A percentile compares a stretch with the other conserved stretches of the same genome.
phyloP scores from a whole-genome alignment of 2,888 invertebrate genomes.

The Harpalus rufipes region DNA sequence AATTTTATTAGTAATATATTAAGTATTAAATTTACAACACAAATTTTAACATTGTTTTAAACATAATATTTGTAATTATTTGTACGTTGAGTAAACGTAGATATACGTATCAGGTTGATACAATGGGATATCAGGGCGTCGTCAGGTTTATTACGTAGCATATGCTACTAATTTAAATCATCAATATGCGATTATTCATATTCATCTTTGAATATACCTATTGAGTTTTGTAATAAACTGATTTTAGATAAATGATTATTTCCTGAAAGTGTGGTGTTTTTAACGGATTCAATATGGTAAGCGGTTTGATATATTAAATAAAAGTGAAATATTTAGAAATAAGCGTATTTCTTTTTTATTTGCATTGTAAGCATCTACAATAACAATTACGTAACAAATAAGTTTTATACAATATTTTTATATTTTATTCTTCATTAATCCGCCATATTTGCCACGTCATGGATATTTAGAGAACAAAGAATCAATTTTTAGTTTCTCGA shows the following conservation, averaged over 20 bases:
- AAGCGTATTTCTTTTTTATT: slow-evolving; percentile 38
- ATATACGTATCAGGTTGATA: slow-evolving; percentile 60
- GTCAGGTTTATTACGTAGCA: slow-evolving; percentile 30
- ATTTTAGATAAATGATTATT: slow-evolving; percentile 64
- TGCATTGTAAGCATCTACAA: slow-evolving; percentile 12
- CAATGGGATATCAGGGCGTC: slow-evolving; percentile 66
- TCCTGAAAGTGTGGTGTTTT: slow-evolving; percentile 62
- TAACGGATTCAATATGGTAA: slow-evolving; percentile 66
- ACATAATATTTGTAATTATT: slow-evolving; percentile 55
- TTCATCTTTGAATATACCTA: slow-evolving; percentile 47
- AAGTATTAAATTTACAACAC: slow-evolving; percentile 39
- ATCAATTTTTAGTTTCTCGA: slow-evolving; percentile 46
- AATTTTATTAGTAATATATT: slow-evolving; percentile 65
- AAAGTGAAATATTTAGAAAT: slow-evolving; percentile 45
- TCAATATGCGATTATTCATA: slow-evolving; percentile 53
- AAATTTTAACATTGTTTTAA: slow-evolving; percentile 65
- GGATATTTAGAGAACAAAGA: background rate
- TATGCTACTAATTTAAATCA: slow-evolving; percentile 38
- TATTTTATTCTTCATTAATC: slow-evolving; percentile 50
- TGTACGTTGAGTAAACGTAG: slow-evolving; percentile 62
- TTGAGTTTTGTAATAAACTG: slow-evolving; percentile 62
- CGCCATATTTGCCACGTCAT: slow-evolving; percentile 56
- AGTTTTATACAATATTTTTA: slow-evolving; percentile 38
- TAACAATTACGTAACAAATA: slow-evolving; percentile 15
- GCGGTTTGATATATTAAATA: slow-evolving; percentile 63